Conservation (phyloP, 2,888 invertebrate species). For the Bugula neritina region DNA sequence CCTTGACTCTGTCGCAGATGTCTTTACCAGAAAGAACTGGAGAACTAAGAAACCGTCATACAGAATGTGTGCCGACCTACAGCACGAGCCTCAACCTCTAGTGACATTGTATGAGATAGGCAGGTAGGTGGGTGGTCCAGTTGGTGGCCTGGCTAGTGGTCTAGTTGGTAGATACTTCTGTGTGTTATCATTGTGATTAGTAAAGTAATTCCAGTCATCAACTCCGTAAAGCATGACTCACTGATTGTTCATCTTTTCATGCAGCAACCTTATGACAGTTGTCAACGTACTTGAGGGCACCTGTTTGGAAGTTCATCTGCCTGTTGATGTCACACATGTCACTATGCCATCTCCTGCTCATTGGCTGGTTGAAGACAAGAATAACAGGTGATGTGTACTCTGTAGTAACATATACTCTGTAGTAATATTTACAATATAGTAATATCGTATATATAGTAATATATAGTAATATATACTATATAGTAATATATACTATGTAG, state of each 20-base stretch:
- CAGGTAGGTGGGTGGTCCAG: not conserved
- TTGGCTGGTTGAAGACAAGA: slow-evolving; percentile 12
- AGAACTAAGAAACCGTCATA: not conserved
- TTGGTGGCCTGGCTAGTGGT: too few species aligned
- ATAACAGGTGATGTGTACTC: slow-evolving; percentile 10
- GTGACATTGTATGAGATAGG: slow-evolving; percentile 5
- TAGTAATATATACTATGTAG: too few species aligned
- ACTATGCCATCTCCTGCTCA: slow-evolving; percentile 21
- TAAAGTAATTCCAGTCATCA: too few species aligned
- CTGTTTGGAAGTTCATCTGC: slow-evolving; percentile 37
- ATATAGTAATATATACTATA: too few species aligned
- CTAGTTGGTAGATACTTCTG: too few species aligned
- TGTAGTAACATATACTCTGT: too few species aligned
- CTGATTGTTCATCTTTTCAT: too few species aligned
- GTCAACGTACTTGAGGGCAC: slow-evolving; percentile 41
- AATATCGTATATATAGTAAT: too few species aligned
- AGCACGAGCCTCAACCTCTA: not conserved
- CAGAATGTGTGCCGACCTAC: slow-evolving; percentile 23
- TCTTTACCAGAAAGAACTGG: slow-evolving; percentile 24
- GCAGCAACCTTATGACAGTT: slow-evolving; percentile 40
- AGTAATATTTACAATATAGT: too few species aligned
- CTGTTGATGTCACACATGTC: slow-evolving; percentile 9
- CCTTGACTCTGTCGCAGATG: slow-evolving; percentile 40
- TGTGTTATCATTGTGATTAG: too few species aligned
- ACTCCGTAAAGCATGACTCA: too few species aligned